Conservation (phyloP, 2,888 invertebrate species). For the Synergus itoensis region DNA sequence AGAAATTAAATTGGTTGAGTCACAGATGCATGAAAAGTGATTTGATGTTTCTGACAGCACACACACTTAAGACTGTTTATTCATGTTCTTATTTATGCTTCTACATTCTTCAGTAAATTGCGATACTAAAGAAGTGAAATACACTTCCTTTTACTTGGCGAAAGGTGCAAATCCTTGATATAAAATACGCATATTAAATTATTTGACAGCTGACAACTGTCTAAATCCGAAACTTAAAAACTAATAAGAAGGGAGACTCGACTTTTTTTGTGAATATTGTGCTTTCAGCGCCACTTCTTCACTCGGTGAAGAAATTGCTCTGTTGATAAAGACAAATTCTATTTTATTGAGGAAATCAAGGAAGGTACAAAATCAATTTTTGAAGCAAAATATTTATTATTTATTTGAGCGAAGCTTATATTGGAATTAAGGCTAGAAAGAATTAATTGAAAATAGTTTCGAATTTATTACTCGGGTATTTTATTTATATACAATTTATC, state of each 20-base stretch:
- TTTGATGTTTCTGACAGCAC: not conserved
- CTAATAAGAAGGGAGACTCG: not conserved
- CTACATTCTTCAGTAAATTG: constrained; percentile 5
- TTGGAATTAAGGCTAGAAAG: too few relatives aligned
- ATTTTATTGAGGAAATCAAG: not conserved
- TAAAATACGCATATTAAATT: constrained; percentile 1
- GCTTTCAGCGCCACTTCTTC: constrained; percentile 1
- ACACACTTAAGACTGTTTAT: not conserved
- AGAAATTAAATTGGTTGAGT: constrained; percentile 34
- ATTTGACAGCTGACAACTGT: constrained; percentile 34
- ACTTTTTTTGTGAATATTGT: not conserved
- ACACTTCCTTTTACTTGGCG: constrained; percentile 16
- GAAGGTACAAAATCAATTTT: too few relatives aligned
- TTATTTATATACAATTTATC: constrained; percentile 25
- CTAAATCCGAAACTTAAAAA: not conserved
- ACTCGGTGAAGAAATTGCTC: not conserved
- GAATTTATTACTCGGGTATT: not conserved
- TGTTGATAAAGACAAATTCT: not conserved
- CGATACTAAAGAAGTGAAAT: constrained; percentile 1
- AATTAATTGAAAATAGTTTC: not conserved
- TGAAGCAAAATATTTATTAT: too few relatives aligned
- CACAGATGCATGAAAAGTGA: constrained; percentile 36
- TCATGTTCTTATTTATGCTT: not conserved
- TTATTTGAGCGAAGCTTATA: too few relatives aligned
- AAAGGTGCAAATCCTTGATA: constrained; percentile 34